Conservation (phyloP, 2,113 vertebrate species). For the Burhinus oedicnemus region DNA sequence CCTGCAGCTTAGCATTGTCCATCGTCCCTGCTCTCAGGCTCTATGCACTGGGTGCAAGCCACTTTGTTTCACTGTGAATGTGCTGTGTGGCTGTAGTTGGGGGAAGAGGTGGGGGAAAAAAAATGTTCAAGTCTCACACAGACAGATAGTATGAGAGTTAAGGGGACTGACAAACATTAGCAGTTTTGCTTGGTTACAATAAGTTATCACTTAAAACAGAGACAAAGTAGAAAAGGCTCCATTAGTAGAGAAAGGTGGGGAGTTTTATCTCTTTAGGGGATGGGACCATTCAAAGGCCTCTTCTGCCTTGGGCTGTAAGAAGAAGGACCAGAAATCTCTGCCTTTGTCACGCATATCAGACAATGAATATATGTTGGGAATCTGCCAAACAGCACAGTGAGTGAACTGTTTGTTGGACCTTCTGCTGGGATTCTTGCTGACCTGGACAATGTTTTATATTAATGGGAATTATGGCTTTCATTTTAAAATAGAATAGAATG, state of each 20-base stretch:
- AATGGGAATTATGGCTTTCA: background rate
- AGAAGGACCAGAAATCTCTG: background rate
- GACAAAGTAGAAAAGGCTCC: background rate
- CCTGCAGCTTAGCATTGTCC: background rate
- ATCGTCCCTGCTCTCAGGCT: background rate
- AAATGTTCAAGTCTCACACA: background rate
- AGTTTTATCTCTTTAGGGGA: background rate
- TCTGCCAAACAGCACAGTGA: background rate
- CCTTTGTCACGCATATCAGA: background rate
- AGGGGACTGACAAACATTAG: background rate
- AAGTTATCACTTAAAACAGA: background rate
- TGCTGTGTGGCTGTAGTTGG: background rate
- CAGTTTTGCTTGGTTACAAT: background rate
- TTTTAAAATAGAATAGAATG: background rate
- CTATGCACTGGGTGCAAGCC: background rate
- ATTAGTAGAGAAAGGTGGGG: background rate
- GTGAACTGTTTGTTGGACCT: background rate
- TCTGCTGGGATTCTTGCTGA: background rate
- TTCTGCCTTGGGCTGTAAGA: background rate
- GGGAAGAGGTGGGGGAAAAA: background rate
- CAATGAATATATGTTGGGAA: background rate
- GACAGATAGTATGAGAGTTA: background rate
- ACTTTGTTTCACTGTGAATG: background rate
- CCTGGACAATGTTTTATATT: background rate
- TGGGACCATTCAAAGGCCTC: background rate